Conservation (phyloP, 2,113 vertebrate species). For the Galemys pyrenaicus region DNA sequence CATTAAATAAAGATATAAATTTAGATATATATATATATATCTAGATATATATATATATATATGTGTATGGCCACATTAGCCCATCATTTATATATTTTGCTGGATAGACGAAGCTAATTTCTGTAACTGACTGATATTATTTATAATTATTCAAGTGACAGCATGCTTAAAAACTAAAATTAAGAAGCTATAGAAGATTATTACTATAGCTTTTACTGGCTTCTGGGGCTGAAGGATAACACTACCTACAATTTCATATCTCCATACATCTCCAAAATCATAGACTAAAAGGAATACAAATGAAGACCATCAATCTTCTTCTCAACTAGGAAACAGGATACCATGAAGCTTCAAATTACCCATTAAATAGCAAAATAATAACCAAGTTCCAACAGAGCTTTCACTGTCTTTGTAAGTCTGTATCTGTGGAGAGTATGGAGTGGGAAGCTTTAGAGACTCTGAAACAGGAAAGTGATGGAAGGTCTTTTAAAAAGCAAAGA, state of each 20-base stretch:
- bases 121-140: slow-evolving; percentile 27
- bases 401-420: not conserved
- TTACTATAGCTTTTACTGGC: not conserved
- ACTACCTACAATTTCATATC: not conserved
- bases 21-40: too few relatives aligned
- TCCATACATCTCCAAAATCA: not conserved
- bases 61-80: slow-evolving; percentile 22
- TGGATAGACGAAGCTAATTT: slow-evolving; percentile 37
- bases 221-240: slow-evolving; percentile 13
- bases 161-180: not conserved
- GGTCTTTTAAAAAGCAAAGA: not conserved
- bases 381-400: not conserved
- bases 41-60: too few relatives aligned
- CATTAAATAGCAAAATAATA: not conserved
- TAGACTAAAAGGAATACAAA: not conserved
- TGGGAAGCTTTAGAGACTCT: not conserved
- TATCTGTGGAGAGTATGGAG: not conserved
- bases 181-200: not conserved
- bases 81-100: slow-evolving; percentile 22
- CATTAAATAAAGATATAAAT: slow-evolving; percentile 46
- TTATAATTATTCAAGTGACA: not conserved
- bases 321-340: not conserved
- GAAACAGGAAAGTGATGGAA: not conserved
- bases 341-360: slow-evolving; percentile 8
- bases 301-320: not conserved